These are phyloP conservation scores for Brachionus asplanchnoidis DNA, from an alignment of 1,140 invertebrate species.

Conservation along the genomic window DNA sequence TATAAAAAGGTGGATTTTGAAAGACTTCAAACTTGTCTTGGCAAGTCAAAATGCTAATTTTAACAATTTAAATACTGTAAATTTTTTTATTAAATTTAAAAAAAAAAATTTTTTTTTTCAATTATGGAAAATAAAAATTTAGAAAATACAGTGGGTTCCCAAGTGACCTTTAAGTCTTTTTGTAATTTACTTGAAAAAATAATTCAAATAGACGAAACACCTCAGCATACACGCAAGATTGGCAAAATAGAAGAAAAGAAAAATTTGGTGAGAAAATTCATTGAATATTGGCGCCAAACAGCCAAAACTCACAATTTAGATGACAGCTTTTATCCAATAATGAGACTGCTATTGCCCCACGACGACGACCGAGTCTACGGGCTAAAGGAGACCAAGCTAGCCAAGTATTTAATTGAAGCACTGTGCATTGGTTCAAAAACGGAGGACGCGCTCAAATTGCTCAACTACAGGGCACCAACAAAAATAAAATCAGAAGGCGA, in stretches of 20 bases:
- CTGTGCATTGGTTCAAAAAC: slow-evolving; percentile 66
- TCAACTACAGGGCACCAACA: slow-evolving; percentile 60
- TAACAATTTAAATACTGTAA: not conserved
- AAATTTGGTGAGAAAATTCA: slow-evolving; percentile 59
- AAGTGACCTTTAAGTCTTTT: slow-evolving; percentile 42
- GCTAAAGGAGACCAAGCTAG: slow-evolving; percentile 65
- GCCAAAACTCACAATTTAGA: slow-evolving; percentile 44
- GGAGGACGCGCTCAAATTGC: slow-evolving; percentile 64
- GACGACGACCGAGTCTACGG: slow-evolving; percentile 66
- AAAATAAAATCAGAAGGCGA: slow-evolving; percentile 58
- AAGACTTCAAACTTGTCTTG: not conserved
- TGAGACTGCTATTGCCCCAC: slow-evolving; percentile 68
- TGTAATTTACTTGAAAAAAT: slow-evolving; percentile 60
- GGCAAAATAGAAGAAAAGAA: slow-evolving; percentile 58
- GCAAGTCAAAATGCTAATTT: not conserved
- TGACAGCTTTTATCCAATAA: slow-evolving; percentile 65
- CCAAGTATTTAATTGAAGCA: slow-evolving; percentile 65
- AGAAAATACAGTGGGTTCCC: not conserved
- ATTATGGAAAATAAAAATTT: not conserved
- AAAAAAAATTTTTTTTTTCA: not conserved
- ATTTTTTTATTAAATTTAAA: not conserved
- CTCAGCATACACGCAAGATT: slow-evolving; percentile 26
- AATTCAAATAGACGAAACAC: slow-evolving; percentile 46
- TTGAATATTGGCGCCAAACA: slow-evolving; percentile 58
- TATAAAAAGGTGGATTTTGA: not conserved